A percentile compares a stretch with the other conserved stretches of the same genome.
Evolutionary conservation across 1,140 invertebrate genomes (phyloP).

Genomic region (Lepidurus packardi): DNA sequence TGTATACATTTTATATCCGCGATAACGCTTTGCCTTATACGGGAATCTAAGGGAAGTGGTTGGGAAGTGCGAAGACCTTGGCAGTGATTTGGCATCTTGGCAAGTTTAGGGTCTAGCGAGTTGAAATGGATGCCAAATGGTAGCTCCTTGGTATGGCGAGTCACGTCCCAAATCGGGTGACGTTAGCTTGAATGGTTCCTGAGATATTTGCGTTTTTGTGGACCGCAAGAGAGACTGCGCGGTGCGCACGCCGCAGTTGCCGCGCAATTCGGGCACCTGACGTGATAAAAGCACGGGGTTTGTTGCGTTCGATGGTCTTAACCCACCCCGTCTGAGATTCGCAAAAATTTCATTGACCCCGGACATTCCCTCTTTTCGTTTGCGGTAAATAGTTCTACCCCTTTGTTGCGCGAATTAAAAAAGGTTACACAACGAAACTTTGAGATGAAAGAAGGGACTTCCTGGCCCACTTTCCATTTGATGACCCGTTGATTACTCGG

Average conservation of each 20-base stretch:
- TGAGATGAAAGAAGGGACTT: not conserved
- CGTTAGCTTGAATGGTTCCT: not conserved
- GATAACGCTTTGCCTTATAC: slow-evolving; percentile 5
- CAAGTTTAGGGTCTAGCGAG: slow-evolving; percentile 11
- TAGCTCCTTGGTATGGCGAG: not conserved
- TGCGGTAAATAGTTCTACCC: too few relatives aligned
- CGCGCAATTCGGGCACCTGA: not conserved
- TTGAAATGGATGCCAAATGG: slow-evolving; percentile 1
- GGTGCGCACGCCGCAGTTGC: not conserved
- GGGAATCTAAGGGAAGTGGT: not conserved
- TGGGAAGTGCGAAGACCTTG: slow-evolving; percentile 20
- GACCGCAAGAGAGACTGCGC: not conserved
- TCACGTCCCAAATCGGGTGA: slow-evolving; percentile 2
- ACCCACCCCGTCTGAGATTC: too few relatives aligned
- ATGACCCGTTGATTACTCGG: not conserved
- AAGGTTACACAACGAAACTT: not conserved
- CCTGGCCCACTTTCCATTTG: not conserved
- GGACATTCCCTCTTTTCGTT: too few relatives aligned
- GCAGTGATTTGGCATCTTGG: slow-evolving; percentile 18
- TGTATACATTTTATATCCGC: slow-evolving; percentile 8
- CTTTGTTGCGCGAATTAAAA: too few relatives aligned
- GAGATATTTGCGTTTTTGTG: not conserved
- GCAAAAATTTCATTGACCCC: too few relatives aligned
- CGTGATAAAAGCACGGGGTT: not conserved
- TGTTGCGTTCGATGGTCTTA: too few relatives aligned